Evolutionary conservation across 2,113 vertebrate genomes (phyloP).

Genomic region (Pomatostomus ruficeps): DNA sequence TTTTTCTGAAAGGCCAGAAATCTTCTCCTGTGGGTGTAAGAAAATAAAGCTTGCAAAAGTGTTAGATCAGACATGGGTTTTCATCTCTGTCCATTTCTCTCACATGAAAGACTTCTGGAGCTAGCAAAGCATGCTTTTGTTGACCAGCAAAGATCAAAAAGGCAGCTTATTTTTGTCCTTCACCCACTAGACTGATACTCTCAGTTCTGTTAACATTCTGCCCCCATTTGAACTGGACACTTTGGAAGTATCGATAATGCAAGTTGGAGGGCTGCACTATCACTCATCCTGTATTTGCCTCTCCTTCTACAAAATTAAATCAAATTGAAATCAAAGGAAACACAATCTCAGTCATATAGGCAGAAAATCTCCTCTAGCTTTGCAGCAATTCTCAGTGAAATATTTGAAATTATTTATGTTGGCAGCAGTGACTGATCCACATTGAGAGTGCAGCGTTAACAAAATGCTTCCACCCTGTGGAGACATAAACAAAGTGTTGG

Average conservation of each 20-base stretch:
- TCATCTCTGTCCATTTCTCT: slow-evolving; percentile 49
- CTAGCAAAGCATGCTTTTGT: slow-evolving; percentile 57
- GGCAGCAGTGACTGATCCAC: slow-evolving; percentile 33
- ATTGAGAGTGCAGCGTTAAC: slow-evolving; percentile 33
- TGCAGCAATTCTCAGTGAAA: slow-evolving; percentile 48
- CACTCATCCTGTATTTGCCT: slow-evolving; percentile 34
- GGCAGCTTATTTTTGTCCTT: slow-evolving; percentile 58
- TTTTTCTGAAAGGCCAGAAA: slow-evolving; percentile 7
- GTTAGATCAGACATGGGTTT: slow-evolving; percentile 5
- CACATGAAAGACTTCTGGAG: slow-evolving; percentile 55
- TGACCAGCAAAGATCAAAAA: slow-evolving; percentile 66
- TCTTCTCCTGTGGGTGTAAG: slow-evolving; percentile 26
- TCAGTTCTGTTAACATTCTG: slow-evolving; percentile 61
- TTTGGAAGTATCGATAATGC: slow-evolving; percentile 66
- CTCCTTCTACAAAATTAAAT: slow-evolving; percentile 52
- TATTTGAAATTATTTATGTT: slow-evolving; percentile 60
- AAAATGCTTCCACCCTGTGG: slow-evolving; percentile 32
- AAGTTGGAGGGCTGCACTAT: slow-evolving; percentile 50
- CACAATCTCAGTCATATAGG: background rate
- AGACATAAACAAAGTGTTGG: slow-evolving; percentile 52
- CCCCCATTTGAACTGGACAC: slow-evolving; percentile 54
- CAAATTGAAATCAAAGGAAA: slow-evolving; percentile 51
- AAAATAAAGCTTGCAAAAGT: slow-evolving; percentile 12
- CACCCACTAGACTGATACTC: slow-evolving; percentile 43
- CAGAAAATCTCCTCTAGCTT: slow-evolving; percentile 30